A percentile compares a stretch with the other conserved stretches of the same genome.
Conservation (phyloP, 2,888 invertebrate species). For the Bombylius major region DNA sequence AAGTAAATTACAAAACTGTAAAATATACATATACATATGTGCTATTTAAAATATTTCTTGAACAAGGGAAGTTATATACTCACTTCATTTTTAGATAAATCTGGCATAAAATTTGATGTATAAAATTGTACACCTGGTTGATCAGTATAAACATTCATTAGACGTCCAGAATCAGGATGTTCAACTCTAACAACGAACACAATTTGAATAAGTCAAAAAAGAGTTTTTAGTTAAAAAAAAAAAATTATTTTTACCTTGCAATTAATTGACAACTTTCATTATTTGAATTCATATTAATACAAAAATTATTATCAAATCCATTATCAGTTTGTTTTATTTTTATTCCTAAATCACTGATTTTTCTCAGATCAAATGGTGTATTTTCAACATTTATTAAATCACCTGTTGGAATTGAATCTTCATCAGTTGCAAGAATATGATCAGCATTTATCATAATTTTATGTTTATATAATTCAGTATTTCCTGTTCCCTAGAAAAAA, state of each 20-base stretch:
- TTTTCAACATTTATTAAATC: slow-evolving; percentile 52
- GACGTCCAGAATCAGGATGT: slow-evolving; percentile 58
- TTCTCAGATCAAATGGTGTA: slow-evolving; percentile 61
- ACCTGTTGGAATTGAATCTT: slow-evolving; percentile 61
- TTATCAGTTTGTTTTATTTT: slow-evolving; percentile 53
- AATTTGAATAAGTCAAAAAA: not conserved
- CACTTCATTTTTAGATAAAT: slow-evolving; percentile 37
- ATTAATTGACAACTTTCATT: slow-evolving; percentile 27
- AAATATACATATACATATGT: no score
- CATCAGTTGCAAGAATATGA: slow-evolving; percentile 57
- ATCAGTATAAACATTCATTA: slow-evolving; percentile 67
- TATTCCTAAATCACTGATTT: slow-evolving; percentile 48
- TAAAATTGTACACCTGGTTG: slow-evolving; percentile 89
- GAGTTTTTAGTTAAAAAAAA: not conserved
- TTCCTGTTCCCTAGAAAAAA: slow-evolving; percentile 44
- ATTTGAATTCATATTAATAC: slow-evolving; percentile 38
- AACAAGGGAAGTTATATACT: slow-evolving; percentile 2
- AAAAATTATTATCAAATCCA: slow-evolving; percentile 77
- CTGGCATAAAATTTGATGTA: slow-evolving; percentile 64
- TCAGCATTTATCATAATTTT: slow-evolving; percentile 61
- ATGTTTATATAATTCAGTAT: slow-evolving; percentile 53
- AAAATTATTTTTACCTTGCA: slow-evolving; percentile 39
- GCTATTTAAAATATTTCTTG: no score
- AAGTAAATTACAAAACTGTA: not conserved
- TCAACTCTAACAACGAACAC: slow-evolving; percentile 39